Conservation (phyloP, 2,888 invertebrate genomes). For the Argyra leucocephala region DNA sequence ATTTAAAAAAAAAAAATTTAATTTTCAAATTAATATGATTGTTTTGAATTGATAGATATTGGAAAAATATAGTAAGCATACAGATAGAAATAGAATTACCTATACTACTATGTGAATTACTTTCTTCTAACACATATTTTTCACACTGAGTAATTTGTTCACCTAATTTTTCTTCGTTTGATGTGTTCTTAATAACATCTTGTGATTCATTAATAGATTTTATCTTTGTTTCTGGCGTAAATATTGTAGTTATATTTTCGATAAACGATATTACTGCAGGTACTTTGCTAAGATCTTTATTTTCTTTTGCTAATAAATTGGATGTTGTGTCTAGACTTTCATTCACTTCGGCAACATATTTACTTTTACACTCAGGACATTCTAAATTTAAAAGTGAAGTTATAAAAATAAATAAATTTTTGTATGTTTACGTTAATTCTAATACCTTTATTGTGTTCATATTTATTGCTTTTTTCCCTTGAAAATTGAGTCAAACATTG, state of each 20-base stretch:
- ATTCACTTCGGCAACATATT: conserved; percentile 45
- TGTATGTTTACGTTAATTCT: background rate
- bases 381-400: conserved; percentile 29
- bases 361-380: conserved; percentile 54
- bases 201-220: background rate
- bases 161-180: background rate
- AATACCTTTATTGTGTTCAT: conserved; percentile 29
- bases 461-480: conserved; percentile 39
- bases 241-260: too few species aligned
- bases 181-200: background rate
- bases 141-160: conserved; percentile 8
- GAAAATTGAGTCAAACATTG: conserved; percentile 55
- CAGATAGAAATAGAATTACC: too few species aligned
- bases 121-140: conserved; percentile 20
- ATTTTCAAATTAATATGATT: too few species aligned
- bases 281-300: too few species aligned
- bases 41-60: too few species aligned
- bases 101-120: conserved; percentile 25
- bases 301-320: conserved; percentile 28
- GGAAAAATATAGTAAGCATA: too few species aligned
- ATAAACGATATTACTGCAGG: conserved; percentile 3
- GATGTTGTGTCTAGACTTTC: conserved; percentile 25
- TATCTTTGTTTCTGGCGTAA: background rate
- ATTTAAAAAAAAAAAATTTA: too few species aligned
- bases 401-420: background rate